phyloP scores from a whole-genome alignment of 2,113 vertebrate genomes.

The Entelurus aequoreus region DNA sequence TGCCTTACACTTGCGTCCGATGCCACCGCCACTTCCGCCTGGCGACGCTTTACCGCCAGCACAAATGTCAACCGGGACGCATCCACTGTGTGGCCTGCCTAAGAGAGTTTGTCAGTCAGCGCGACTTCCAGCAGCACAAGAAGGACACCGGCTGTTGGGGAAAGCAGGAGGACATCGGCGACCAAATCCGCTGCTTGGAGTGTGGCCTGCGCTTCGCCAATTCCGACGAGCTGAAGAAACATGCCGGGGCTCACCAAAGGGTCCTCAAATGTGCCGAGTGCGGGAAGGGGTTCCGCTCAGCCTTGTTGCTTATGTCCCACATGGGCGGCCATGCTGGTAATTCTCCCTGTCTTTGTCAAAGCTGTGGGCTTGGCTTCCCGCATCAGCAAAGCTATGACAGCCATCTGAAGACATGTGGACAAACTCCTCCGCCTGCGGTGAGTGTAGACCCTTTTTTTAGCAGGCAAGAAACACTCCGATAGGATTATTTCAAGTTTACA shows the following conservation, averaged over 20 bases:
- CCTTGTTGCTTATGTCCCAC: slow-evolving; percentile 82
- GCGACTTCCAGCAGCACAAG: slow-evolving; percentile 72
- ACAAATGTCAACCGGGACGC: slow-evolving; percentile 64
- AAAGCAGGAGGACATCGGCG: slow-evolving; percentile 53
- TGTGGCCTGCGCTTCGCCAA: slow-evolving; percentile 80
- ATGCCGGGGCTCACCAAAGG: slow-evolving; percentile 83
- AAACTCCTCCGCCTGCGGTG: slow-evolving; percentile 40
- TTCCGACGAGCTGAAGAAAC: slow-evolving; percentile 78
- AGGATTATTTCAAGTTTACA: background rate
- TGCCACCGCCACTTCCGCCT: slow-evolving; percentile 71
- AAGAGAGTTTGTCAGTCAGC: slow-evolving; percentile 60
- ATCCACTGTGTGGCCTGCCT: slow-evolving; percentile 73
- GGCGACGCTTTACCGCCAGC: slow-evolving; percentile 62
- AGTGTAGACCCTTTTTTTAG: slow-evolving; percentile 18
- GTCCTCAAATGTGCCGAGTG: slow-evolving; percentile 83
- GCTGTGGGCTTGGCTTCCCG: slow-evolving; percentile 83
- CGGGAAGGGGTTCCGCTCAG: slow-evolving; percentile 84
- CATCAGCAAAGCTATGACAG: slow-evolving; percentile 71
- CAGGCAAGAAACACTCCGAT: background rate
- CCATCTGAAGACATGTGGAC: slow-evolving; percentile 70
- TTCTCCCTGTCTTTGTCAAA: slow-evolving; percentile 81
- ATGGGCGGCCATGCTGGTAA: slow-evolving; percentile 83
- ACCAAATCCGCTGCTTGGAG: slow-evolving; percentile 77
- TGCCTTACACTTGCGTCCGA: slow-evolving; percentile 77
- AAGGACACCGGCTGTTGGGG: slow-evolving; percentile 76